phyloP scores from a whole-genome alignment of 2,797 vertebrate genomes.

The Mycteria americana region DNA sequence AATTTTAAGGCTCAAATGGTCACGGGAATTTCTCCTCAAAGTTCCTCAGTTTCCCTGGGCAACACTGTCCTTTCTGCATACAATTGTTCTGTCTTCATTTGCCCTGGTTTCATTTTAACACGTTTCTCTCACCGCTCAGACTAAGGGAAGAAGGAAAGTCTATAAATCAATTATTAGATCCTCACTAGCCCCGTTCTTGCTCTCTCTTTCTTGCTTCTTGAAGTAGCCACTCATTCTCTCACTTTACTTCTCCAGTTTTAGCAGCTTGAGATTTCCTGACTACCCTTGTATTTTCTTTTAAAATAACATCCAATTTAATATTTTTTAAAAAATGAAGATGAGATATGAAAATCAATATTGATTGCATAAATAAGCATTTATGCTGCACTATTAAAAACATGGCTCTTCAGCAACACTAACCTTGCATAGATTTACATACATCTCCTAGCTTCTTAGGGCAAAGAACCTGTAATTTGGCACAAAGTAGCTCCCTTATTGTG shows the following conservation, averaged over 20 bases:
- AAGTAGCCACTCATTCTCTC: background rate
- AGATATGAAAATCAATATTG: background rate
- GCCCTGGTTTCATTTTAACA: constrained; percentile 22
- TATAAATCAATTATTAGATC: background rate
- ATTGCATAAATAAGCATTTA: background rate
- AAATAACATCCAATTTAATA: background rate
- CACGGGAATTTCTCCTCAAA: background rate
- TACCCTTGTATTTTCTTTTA: background rate
- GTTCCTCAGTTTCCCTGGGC: constrained; percentile 30
- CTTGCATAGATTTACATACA: background rate
- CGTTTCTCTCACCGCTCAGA: background rate
- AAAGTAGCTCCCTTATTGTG: background rate
- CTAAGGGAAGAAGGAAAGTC: background rate
- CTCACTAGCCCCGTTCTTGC: background rate
- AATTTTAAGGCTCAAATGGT: background rate
- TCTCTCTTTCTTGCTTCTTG: background rate
- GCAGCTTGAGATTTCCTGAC: background rate
- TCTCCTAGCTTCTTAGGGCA: background rate
- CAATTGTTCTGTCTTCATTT: background rate
- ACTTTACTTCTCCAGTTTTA: background rate
- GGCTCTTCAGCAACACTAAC: background rate
- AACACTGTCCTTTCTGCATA: background rate
- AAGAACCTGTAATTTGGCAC: background rate
- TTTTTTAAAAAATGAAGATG: background rate
- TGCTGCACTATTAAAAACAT: background rate